Evolutionary conservation across 1,140 invertebrate species (phyloP), one percentile per base, ranked within the genome.

Genomic region (Asobara japonica): DNA sequence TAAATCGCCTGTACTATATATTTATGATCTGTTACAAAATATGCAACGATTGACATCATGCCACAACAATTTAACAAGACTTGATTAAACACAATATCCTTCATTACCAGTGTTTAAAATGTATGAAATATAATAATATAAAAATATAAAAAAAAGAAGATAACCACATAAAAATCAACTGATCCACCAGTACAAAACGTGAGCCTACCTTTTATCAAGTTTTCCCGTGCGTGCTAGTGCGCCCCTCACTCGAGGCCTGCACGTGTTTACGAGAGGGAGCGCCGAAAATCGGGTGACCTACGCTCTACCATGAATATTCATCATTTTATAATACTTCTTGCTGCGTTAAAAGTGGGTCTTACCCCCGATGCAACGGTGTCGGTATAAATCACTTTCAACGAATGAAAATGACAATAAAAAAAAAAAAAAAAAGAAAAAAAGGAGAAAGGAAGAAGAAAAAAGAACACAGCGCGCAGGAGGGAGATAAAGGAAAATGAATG

Each of bases 271-370:
- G 51, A 56, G 51, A 56, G 51, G 20, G 51, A 25, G 22, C 22
- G 22, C 3, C 3, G 1, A 25, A 56, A 56, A 36, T 6, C 25
- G 18, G 51, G 22, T 25, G 51, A 56, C 51, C 7, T 56, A 56
- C 51, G 18, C 51, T 11, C 65, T 51, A 22, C 48, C 16, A 29
- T 69, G 66, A 56, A 36, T 56, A 56, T 56, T 56, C 51, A 25
- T 33, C 66, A 33, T 27, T 51, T 22, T 2, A 20, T 56, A n/a
- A 13, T 22, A 27, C 45, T 68, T n/a, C n/a, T n/a, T 25, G 1
- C 30, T 48, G 27, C 22, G 45, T 33, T 30, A 69, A 56, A 69
- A 69, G 27, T 69, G 65, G 65, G 65, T 10, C 62, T 33, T 56
- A 56, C 22, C 22, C 18, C 41, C 22, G 38, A 41, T 56, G 66